A percentile compares a stretch with the other conserved stretches of the same genome.
These are phyloP conservation scores for Aphaenogaster floridana DNA, from an alignment of 1,140 invertebrate species.

Conservation along the genomic window DNA sequence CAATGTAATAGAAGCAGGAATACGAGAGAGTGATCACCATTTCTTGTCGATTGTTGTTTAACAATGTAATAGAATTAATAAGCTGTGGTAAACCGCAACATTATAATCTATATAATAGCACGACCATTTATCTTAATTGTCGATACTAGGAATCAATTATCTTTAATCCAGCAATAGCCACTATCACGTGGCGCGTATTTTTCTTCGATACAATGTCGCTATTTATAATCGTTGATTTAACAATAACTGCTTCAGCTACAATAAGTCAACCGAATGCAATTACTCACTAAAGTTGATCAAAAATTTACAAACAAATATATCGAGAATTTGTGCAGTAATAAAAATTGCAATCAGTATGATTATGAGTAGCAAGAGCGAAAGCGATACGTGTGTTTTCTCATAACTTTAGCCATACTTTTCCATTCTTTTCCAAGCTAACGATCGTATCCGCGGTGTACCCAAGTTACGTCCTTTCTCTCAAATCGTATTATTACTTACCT, in stretches of 20 bases:
- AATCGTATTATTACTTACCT: constrained; percentile 62
- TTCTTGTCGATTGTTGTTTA: neutral
- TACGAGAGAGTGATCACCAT: neutral
- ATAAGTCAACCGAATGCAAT: neutral
- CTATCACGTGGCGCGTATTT: neutral
- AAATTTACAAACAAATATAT: neutral
- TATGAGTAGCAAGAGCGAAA: neutral
- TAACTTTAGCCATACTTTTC: constrained; percentile 6
- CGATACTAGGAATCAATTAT: constrained; percentile 38
- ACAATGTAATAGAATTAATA: neutral
- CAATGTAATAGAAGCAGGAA: neutral
- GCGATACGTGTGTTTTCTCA: neutral
- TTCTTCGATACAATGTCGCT: neutral
- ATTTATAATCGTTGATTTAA: constrained; percentile 13
- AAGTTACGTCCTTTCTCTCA: constrained; percentile 39
- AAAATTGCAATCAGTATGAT: constrained; percentile 17
- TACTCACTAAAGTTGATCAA: neutral
- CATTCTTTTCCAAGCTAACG: constrained; percentile 29
- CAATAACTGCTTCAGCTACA: neutral
- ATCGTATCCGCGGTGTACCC: constrained; percentile 25
- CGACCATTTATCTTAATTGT: constrained; percentile 24
- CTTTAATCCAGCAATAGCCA: constrained; percentile 25
- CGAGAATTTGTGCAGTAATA: neutral
- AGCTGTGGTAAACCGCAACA: constrained; percentile 21
- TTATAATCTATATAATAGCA: constrained; percentile 15